Percentiles rank a stretch among this genome's conserved stretches.
Conservation (phyloP, 2,113 vertebrate genomes). For the Halcyon senegalensis region DNA sequence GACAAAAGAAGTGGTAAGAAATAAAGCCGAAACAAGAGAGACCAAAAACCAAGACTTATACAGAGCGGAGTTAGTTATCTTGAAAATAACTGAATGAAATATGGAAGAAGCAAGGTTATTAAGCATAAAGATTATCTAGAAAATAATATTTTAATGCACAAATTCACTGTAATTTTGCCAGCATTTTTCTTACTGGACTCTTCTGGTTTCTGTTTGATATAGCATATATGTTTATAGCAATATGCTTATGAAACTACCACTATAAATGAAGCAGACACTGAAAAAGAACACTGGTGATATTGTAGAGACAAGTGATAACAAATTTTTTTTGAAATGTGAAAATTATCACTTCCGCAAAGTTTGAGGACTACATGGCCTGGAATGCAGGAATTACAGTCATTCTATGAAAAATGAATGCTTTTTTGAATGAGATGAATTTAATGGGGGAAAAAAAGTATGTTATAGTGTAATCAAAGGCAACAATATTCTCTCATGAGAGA, state of each 20-base stretch:
- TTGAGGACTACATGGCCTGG: background rate
- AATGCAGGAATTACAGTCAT: background rate
- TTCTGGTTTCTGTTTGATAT: background rate
- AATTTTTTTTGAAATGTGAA: background rate
- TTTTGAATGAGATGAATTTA: background rate
- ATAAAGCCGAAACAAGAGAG: background rate
- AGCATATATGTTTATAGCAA: background rate
- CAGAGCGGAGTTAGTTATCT: background rate
- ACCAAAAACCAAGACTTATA: background rate
- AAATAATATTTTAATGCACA: background rate
- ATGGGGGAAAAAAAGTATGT: background rate
- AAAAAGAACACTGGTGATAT: background rate
- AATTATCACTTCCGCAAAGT: background rate
- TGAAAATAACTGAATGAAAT: background rate
- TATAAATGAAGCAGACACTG: background rate
- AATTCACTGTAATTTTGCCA: background rate
- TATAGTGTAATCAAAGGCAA: background rate
- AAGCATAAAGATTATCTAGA: background rate
- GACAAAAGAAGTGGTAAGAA: background rate
- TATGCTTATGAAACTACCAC: background rate
- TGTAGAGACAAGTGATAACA: background rate
- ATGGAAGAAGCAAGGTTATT: background rate
- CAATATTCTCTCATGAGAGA: background rate
- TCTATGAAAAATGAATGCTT: fast-evolving
- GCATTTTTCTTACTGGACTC: background rate